Evolutionary conservation across 2,113 vertebrate species (phyloP), one percentile per base, ranked within the genome.

Genomic region (Ictalurus punctatus): DNA sequence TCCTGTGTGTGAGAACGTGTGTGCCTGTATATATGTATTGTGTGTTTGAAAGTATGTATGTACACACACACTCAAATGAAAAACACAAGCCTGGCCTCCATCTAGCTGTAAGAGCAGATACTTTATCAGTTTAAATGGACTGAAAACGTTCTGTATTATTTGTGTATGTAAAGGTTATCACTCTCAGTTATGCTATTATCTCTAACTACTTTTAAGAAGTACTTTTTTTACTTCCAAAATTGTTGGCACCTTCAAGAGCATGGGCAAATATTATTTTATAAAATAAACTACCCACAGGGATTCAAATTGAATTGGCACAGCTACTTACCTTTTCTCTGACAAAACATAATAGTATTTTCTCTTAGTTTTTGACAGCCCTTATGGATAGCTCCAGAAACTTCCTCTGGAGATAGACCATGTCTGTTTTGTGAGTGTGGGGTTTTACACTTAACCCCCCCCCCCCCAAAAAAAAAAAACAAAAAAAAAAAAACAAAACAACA

Each of bases 101-200:
- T 83, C 14, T 9, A 23, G 7, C 79, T 58, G 58, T 40, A 23
- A 58, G 61, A 83, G 17, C 79, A 81, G 30, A 83, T 21, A 30
- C 54, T 82, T 58, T 34, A 81, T 83, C 25, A 23, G 8, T 37
- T 82, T 82, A 34, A 82, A 80, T 6, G 0, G 14, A 54, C 58
- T 84, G 61, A 27, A 44, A 59, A 54, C 52, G 54, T 86, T 44
- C 21, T 88, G 65, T 90, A 76, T 48, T 87, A 56, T 83, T 71
- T 89, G 30, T 58, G 16, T 81, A 58, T 80, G 7, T 59, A 44
- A 83, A 83, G 83, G 12, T 88, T 84, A 86, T 82, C 87, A 54
- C 88, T 85, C 30, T 88, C 58, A 91, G 59, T 56, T 91, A 88
- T 93, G 88, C 37, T 92, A 88, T 88, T 56, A 73, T 82, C 86